Evolutionary conservation across 2,888 invertebrate genomes (phyloP), one percentile per base, ranked within the genome.

Genomic region (Tyria jacobaeae): DNA sequence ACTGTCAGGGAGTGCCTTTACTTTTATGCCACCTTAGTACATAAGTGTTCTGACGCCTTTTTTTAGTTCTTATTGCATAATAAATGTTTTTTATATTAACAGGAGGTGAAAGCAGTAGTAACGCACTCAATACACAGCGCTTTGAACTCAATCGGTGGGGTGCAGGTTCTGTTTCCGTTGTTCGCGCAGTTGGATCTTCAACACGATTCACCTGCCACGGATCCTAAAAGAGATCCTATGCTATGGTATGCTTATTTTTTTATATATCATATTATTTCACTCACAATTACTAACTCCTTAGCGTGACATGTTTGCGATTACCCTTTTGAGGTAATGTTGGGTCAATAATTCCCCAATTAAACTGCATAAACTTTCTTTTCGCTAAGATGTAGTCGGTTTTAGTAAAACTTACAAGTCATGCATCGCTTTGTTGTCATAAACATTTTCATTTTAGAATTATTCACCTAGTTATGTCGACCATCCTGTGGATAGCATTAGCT

Each of bases 111-210:
- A 95, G 99, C 99, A 79, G 99, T 99, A 83, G 97, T 99, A 86
- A 99, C 99, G 67, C 98, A 99, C 95, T 99, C 99, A 86, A 99
- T 99, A 94, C 99, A 99, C 95, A 98, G 98, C 92, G 99, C 99
- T 39, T 95, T 99, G 81, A 99, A 99, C 94, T 99, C 99, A 60
- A 98, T 99, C 85, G 99, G 99, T 70, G 99, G 99, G 69, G 99
- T 99, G 85, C 99, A 98, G 94, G 99, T 99, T 84, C 95, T 99
- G 74, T 99, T 99, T 94, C 99, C 99, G 70, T 95, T 99, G 81
- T 99, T 99, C 94, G 98, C 99, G 34, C 99, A 99, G 93, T 95
- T 99, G 85, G 99, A 99, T 92, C 95, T 98, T 94, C 97, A 98
- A 77, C 97, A 98, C 89, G 98, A 98, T 89, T 95, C 96, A 78